Base-by-base conservation (phyloP, 2,888 invertebrate species). In the Sesamia inferens region DNA sequence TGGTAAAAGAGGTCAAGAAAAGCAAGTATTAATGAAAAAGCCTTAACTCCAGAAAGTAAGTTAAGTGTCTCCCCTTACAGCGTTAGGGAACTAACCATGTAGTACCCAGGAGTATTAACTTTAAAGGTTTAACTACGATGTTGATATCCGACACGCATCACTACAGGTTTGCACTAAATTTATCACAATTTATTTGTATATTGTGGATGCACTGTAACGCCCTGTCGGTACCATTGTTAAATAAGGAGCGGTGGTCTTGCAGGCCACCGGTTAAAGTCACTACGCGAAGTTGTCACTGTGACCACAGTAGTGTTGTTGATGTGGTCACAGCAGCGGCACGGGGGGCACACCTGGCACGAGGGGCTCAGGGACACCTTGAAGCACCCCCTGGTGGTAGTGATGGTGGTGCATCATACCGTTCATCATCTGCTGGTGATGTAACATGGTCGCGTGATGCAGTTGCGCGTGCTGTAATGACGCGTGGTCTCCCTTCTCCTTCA, bases 401-500 rank as follows among this genome's bases (percentile, higher is more conserved):
- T 95, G 95, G 69, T 96, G 96, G 76, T 96, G 96, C 93, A 95
- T 94, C 95, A 96, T 95, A 58, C 96, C 95, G 85, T 95, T 96
- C 96, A 96, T 96, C 95, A 96, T 94, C 88, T 96, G 96, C 86
- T 96, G 96, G 85, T 96, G 96, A 79, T 96, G 96, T n/a, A 96
- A 89, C 93, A 96, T 96, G 16, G 96, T 96, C 16, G 96, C 95
- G 89, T 96, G 96, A 82, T 96, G 96, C n/a, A 96, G 88, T 83
- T 96, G 96, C 61, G 95, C 96, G 86, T 96, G 96, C 77, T 96
- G 96, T 16, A 96, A 87, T 13, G 96, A 95, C 48, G 96, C 94
- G 83, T 96, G 96, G 73, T 95, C 96, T 1, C 96, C 96, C 80
- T 97, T 97, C 83, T 97, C 97, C 83, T 97, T 97, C 94, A 97